Conservation (phyloP, 2,113 vertebrate species). For the Takifugu bimaculatus region DNA sequence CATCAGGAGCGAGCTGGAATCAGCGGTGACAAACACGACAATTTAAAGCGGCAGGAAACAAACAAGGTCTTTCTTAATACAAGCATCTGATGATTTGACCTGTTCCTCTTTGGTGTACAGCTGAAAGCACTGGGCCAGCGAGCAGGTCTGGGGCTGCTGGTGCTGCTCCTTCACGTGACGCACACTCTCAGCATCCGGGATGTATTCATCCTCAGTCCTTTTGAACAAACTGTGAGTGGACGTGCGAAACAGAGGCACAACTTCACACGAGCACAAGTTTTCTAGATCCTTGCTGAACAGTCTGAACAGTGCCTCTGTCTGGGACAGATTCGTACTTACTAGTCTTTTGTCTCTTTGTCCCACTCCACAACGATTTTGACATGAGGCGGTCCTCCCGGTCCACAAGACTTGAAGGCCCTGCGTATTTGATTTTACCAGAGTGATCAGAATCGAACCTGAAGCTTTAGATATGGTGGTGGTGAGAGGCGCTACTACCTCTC, state of each 20-base stretch:
- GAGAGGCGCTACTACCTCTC: slow-evolving; percentile 78
- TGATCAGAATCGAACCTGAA: too few relatives aligned
- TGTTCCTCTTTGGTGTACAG: slow-evolving; percentile 99
- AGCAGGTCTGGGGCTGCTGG: slow-evolving; percentile 93
- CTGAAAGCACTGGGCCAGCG: slow-evolving; percentile 97
- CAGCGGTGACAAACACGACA: background rate
- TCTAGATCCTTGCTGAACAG: background rate
- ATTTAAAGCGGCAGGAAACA: background rate
- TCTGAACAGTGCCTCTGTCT: background rate
- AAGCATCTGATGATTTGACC: slow-evolving; percentile 62
- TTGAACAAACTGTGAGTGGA: slow-evolving; percentile 85
- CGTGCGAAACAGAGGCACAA: slow-evolving; percentile 3
- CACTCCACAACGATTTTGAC: slow-evolving; percentile 97
- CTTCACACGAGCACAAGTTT: slow-evolving; percentile 19
- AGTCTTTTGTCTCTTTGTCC: slow-evolving; percentile 98
- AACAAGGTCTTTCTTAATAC: background rate
- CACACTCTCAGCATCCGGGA: slow-evolving; percentile 93
- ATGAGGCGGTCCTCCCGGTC: slow-evolving; percentile 91
- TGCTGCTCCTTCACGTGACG: slow-evolving; percentile 90
- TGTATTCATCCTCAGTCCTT: slow-evolving; percentile 93
- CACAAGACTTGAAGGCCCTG: slow-evolving; percentile 91
- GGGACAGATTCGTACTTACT: slow-evolving; percentile 78
- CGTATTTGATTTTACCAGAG: too few relatives aligned
- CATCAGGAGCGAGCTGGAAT: slow-evolving; percentile 89
- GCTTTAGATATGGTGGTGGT: slow-evolving; percentile 22